These are phyloP conservation scores for Lacerta bilineata DNA, from an alignment of 2,797 vertebrate species.

Conservation along the genomic window DNA sequence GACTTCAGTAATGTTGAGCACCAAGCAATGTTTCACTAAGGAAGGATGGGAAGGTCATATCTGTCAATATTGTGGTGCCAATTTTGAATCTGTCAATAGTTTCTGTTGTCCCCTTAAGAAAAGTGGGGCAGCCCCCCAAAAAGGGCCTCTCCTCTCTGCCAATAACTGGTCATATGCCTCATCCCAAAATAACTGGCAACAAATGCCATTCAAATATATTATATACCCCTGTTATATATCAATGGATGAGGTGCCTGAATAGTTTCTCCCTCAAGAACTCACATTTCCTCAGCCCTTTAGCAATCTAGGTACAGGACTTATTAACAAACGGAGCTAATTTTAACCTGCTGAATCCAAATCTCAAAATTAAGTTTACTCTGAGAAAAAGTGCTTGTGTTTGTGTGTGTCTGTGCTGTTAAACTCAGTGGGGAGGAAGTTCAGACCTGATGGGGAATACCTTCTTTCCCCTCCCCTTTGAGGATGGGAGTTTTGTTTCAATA, in stretches of 20 bases:
- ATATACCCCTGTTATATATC: neutral
- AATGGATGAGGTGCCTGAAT: neutral
- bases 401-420: neutral
- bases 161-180: no score
- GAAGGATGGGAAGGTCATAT: neutral
- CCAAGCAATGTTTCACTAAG: neutral
- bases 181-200: neutral
- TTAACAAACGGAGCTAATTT: neutral
- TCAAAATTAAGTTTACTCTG: neutral
- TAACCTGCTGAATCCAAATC: neutral
- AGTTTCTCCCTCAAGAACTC: neutral
- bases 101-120: no score
- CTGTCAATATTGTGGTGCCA: neutral
- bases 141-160: no score
- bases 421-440: neutral
- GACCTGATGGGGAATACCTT: neutral
- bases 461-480: no score
- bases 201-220: neutral
- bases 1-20: neutral
- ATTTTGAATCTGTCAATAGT: no score
- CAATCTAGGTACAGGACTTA: neutral
- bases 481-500: neutral
- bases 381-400: no score
- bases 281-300: neutral
- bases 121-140: no score